A percentile compares a stretch with the other conserved stretches of the same genome.
Evolutionary conservation across 2,113 vertebrate species (phyloP).

Genomic region (Oreochromis tanganicae): DNA sequence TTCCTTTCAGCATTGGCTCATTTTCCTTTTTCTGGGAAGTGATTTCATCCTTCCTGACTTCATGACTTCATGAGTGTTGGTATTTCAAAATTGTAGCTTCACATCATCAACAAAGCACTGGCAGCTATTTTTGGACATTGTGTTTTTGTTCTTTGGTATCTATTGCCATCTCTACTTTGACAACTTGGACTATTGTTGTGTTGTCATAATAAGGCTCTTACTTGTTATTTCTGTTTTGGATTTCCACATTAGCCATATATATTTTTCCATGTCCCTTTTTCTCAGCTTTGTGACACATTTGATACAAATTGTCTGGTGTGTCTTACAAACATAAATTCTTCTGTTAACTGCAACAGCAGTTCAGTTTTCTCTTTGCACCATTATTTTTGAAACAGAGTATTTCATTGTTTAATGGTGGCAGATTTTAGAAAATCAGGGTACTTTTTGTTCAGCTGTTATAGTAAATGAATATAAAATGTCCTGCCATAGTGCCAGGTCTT

Average conservation of each 20-base stretch:
- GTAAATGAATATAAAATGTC: not conserved
- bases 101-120: not conserved
- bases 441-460: not conserved
- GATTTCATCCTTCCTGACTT: conserved; percentile 21
- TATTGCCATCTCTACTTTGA: conserved; percentile 1
- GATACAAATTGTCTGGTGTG: not conserved
- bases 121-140: conserved; percentile 33
- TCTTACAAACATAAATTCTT: not conserved
- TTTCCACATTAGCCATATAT: not conserved
- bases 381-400: not conserved
- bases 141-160: conserved; percentile 24
- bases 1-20: not conserved
- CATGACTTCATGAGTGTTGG: not conserved
- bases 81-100: conserved; percentile 22
- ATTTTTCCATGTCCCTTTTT: not conserved
- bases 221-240: not conserved
- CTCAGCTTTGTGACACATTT: not conserved
- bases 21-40: not conserved
- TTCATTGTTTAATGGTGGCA: not conserved
- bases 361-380: not conserved
- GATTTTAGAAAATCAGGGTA: not conserved
- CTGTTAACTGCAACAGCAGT: not conserved
- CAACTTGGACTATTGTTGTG: not conserved
- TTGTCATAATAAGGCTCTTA: not conserved
- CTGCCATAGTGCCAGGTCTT: not conserved